Conservation (phyloP, 1,140 invertebrate species). For the Brachionus asplanchnoidis region DNA sequence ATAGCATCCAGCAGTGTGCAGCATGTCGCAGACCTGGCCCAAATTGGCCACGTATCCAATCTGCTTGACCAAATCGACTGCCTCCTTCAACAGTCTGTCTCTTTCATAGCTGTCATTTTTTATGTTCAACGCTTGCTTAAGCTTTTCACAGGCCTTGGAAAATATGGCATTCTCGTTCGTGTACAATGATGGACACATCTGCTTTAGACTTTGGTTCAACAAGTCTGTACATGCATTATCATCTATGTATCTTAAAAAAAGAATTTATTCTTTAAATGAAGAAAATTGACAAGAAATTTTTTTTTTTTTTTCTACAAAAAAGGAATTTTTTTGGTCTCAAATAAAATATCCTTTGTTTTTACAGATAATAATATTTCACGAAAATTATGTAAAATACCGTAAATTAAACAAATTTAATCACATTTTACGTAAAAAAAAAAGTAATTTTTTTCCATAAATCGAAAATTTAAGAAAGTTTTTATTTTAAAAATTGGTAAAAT, state of each 20-base stretch:
- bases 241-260: slow-evolving; percentile 67
- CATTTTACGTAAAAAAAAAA: too few relatives aligned
- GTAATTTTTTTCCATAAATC: too few relatives aligned
- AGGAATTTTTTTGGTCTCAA: too few relatives aligned
- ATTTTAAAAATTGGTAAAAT: too few relatives aligned
- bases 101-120: slow-evolving; percentile 28
- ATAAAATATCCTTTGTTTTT: too few relatives aligned
- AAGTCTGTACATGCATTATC: slow-evolving; percentile 89
- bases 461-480: too few relatives aligned
- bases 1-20: slow-evolving; percentile 63
- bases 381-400: too few relatives aligned
- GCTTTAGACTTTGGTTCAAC: slow-evolving; percentile 77
- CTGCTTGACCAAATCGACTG: slow-evolving; percentile 25
- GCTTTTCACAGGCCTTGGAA: slow-evolving; percentile 63
- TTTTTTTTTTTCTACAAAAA: background rate
- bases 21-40: slow-evolving; percentile 61
- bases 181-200: slow-evolving; percentile 87
- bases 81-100: slow-evolving; percentile 8
- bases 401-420: too few relatives aligned
- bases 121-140: slow-evolving; percentile 22
- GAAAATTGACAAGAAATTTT: background rate
- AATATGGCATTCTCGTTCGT: slow-evolving; percentile 89
- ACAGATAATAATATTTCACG: too few relatives aligned
- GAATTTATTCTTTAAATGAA: background rate
- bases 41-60: slow-evolving; percentile 69